These are phyloP conservation scores for Neopelma chrysocephalum DNA, from an alignment of 2,797 vertebrate species.

Conservation along the genomic window DNA sequence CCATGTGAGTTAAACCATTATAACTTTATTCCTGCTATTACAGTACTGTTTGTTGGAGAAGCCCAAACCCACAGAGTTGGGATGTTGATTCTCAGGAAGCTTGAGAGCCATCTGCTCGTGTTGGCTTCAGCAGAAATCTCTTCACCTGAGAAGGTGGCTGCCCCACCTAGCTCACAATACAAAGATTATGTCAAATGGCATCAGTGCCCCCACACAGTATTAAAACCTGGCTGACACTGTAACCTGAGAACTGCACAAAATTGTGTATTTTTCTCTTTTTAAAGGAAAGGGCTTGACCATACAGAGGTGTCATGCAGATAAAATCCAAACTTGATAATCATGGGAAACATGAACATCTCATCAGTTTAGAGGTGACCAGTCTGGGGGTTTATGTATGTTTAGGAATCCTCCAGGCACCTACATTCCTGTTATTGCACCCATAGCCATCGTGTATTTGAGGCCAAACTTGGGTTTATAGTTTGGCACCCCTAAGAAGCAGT, in stretches of 20 bases:
- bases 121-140: neutral
- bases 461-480: neutral
- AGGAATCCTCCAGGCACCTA: neutral
- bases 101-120: rapidly evolving
- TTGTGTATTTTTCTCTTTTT: neutral
- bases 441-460: neutral
- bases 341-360: conserved; percentile 26
- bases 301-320: neutral
- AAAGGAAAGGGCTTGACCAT: conserved; percentile 9
- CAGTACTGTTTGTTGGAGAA: neutral
- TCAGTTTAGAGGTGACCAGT: neutral
- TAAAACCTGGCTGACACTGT: neutral
- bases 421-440: neutral
- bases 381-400: neutral
- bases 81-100: neutral
- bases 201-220: rapidly evolving
- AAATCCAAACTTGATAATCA: neutral
- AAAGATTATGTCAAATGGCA: neutral
- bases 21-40: neutral
- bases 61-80: neutral
- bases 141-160: neutral
- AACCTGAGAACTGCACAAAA: neutral
- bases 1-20: neutral
- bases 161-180: neutral
- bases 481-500: neutral